These are phyloP conservation scores for Trichonephila clavata DNA, from an alignment of 1,140 invertebrate species.

Conservation along the genomic window DNA sequence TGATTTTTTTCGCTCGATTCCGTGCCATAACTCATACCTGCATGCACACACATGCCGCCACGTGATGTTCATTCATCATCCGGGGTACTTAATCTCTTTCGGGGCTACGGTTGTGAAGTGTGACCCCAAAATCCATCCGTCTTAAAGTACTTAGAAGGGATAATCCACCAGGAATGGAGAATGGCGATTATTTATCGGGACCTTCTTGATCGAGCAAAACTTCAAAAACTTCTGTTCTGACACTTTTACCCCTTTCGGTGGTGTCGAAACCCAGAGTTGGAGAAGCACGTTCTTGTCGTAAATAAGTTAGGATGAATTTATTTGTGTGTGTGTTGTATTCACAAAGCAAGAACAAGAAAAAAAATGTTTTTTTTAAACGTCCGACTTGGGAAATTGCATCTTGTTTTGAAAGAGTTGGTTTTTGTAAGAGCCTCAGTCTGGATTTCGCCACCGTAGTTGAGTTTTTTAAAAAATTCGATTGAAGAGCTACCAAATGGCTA, in stretches of 20 bases:
- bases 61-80: conserved; percentile 10
- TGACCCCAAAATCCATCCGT: conserved; percentile 27
- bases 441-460: too few relatives aligned
- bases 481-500: too few relatives aligned
- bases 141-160: conserved; percentile 31
- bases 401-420: neutral
- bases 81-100: conserved; percentile 29
- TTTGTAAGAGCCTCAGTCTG: neutral
- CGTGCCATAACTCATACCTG: neutral
- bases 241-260: neutral
- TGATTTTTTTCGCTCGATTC: neutral
- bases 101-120: neutral
- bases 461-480: too few relatives aligned
- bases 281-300: neutral
- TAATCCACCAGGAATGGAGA: neutral
- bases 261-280: neutral
- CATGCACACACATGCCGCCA: conserved; percentile 2
- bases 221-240: conserved; percentile 3
- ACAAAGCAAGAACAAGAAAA: neutral
- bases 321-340: too few relatives aligned
- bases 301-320: neutral
- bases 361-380: neutral
- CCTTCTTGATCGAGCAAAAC: neutral
- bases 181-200: neutral
- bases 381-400: neutral